Evolutionary conservation across 2,797 vertebrate species (phyloP).

Genomic region (Gadopsis bispinosus): DNA sequence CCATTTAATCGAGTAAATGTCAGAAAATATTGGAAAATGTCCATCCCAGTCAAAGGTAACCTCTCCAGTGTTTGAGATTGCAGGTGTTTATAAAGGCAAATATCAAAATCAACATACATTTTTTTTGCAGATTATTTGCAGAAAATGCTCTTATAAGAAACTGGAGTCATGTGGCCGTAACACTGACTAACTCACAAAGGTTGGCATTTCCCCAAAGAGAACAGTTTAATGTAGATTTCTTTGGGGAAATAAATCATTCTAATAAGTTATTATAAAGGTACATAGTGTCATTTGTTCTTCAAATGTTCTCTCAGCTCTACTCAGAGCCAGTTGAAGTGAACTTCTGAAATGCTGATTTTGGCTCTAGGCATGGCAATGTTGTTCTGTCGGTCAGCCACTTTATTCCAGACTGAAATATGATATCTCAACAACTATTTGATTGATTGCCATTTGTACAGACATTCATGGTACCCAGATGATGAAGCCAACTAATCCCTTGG

Average conservation of each 20-base stretch:
- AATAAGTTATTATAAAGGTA: neutral
- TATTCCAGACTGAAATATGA: neutral
- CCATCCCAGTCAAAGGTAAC: neutral
- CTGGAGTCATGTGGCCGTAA: conserved; percentile 29
- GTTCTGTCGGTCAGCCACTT: neutral
- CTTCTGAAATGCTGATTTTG: neutral
- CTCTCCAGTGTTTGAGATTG: neutral
- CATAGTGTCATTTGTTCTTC: neutral
- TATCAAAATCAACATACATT: neutral
- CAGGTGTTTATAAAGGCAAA: neutral
- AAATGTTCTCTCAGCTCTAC: neutral
- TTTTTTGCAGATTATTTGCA: too few relatives aligned
- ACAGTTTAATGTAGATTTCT: neutral
- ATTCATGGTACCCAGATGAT: neutral
- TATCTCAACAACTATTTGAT: neutral
- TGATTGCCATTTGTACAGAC: neutral
- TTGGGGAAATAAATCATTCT: neutral
- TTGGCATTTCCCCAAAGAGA: neutral
- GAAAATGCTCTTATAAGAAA: conserved; percentile 4
- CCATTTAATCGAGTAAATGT: neutral
- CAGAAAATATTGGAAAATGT: neutral
- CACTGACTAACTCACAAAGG: neutral
- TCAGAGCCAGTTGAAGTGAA: neutral
- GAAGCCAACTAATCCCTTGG: too few relatives aligned
- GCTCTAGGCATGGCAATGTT: neutral